Conservation (phyloP, 2,113 vertebrate genomes). For the Dinomys branickii region DNA sequence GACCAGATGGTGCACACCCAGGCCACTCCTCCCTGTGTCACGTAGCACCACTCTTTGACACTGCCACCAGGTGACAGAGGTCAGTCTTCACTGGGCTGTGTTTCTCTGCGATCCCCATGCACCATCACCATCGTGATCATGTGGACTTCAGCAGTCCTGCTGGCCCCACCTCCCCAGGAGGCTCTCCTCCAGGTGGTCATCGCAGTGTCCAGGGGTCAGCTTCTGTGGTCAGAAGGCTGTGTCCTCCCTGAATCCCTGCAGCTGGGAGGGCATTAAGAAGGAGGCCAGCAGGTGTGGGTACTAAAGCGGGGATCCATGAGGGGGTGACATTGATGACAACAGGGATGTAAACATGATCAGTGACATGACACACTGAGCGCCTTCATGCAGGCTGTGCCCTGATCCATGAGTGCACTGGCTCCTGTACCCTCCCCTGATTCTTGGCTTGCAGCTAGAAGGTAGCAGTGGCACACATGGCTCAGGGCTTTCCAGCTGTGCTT, state of each 20-base stretch:
- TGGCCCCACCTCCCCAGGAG: neutral
- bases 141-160: neutral
- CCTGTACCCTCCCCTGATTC: neutral
- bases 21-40: neutral
- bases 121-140: too few relatives aligned
- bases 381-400: neutral
- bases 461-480: neutral
- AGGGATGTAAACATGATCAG: neutral
- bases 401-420: neutral
- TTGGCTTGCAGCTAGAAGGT: neutral
- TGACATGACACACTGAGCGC: neutral
- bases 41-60: neutral
- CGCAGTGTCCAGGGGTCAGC: neutral
- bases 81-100: too few relatives aligned
- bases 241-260: neutral
- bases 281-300: neutral
- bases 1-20: neutral
- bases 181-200: neutral
- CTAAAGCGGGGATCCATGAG: neutral
- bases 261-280: neutral
- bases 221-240: neutral
- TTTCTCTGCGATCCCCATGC: neutral
- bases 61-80: neutral
- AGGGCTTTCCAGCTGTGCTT: neutral
- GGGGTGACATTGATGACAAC: neutral